These are phyloP conservation scores for Laterallus jamaicensis DNA, from an alignment of 2,113 vertebrate species.

Conservation along the genomic window DNA sequence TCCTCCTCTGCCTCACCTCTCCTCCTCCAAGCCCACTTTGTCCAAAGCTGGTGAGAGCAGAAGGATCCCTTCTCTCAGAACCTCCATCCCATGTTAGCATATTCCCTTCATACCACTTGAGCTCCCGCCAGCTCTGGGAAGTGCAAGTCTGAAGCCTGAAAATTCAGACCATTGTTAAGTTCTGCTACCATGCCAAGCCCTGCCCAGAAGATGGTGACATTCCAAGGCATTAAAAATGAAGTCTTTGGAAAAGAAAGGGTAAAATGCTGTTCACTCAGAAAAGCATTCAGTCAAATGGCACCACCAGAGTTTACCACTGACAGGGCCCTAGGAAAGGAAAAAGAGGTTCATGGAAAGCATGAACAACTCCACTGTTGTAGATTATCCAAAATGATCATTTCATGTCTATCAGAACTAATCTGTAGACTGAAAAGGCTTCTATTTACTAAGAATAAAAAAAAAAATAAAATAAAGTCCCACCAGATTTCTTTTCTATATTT, in stretches of 20 bases:
- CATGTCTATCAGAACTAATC: not conserved
- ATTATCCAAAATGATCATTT: not conserved
- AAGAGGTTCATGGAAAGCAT: not conserved
- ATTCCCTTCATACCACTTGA: not conserved
- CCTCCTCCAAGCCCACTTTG: not conserved
- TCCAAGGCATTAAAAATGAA: not conserved
- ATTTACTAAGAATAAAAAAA: not conserved
- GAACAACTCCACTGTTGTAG: not conserved
- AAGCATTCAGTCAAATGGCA: not conserved
- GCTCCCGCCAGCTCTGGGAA: not conserved
- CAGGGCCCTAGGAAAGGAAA: not conserved
- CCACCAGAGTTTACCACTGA: not conserved
- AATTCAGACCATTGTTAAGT: not conserved
- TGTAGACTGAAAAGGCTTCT: not conserved
- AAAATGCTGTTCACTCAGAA: not conserved
- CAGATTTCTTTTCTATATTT: not conserved
- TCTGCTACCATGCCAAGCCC: slow-evolving; percentile 1
- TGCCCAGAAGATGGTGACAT: not conserved
- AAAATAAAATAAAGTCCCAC: not conserved
- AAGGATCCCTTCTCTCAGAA: not conserved
- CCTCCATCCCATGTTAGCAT: not conserved
- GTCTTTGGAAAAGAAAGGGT: not conserved
- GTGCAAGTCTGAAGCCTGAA: not conserved
- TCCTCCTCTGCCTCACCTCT: not conserved
- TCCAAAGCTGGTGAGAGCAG: not conserved